phyloP scores from a whole-genome alignment of 2,797 vertebrate species.

The Chloroceryle inda region DNA sequence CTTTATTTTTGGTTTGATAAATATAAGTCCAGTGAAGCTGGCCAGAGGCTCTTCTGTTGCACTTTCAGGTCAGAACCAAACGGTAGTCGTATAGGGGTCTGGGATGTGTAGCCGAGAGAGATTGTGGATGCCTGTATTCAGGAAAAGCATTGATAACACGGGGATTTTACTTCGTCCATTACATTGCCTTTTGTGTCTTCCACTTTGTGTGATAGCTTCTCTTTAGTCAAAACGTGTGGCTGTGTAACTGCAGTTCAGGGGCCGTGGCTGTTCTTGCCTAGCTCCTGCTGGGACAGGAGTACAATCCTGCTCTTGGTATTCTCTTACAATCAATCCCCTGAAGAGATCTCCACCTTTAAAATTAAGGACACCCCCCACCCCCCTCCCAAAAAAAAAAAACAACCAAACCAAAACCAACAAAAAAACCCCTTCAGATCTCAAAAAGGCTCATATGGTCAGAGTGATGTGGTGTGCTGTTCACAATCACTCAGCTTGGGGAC shows the following conservation, averaged over 20 bases:
- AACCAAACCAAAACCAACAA: background rate
- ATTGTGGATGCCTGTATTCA: accelerated
- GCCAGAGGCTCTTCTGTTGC: background rate
- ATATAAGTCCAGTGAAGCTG: background rate
- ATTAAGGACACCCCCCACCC: too few relatives aligned
- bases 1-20: background rate
- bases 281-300: background rate
- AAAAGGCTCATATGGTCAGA: accelerated
- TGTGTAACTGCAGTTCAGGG: background rate
- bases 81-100: accelerated
- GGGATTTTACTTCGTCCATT: accelerated
- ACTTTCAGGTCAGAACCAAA: background rate
- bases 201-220: accelerated
- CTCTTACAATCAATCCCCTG: background rate
- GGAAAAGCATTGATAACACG: accelerated
- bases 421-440: background rate
- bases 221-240: background rate
- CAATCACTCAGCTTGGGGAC: background rate
- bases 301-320: background rate
- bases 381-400: too few relatives aligned
- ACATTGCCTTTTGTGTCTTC: accelerated
- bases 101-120: background rate
- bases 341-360: background rate
- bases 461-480: background rate
- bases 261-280: background rate